A percentile compares a stretch with the other conserved stretches of the same genome.
Evolutionary conservation across 1,140 invertebrate species (phyloP).

Genomic region (Ceratosolen solmsi): DNA sequence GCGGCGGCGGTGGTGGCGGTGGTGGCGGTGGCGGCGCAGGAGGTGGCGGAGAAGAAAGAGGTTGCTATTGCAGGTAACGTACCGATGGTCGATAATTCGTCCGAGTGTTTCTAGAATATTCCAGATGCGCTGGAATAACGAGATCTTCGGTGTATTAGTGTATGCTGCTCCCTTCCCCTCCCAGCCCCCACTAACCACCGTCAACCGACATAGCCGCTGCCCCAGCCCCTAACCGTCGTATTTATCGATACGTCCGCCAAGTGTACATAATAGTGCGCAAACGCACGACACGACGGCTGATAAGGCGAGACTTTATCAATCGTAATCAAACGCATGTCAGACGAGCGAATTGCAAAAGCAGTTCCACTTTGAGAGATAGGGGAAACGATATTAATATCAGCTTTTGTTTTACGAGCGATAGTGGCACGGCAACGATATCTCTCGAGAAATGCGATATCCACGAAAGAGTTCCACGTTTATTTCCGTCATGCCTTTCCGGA

Average conservation of each 20-base stretch:
- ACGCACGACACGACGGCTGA: background rate
- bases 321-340: background rate
- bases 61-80: no score
- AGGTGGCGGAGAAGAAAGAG: no score
- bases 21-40: no score
- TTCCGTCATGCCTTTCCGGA: slow-evolving; percentile 13
- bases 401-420: slow-evolving; percentile 9
- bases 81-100: slow-evolving; percentile 17
- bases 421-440: background rate
- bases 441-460: slow-evolving; percentile 19
- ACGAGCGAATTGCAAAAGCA: background rate
- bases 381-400: slow-evolving; percentile 2
- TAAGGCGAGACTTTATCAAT: slow-evolving; percentile 19
- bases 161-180: no score
- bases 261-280: no score
- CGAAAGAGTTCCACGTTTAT: slow-evolving; percentile 11
- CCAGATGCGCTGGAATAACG: background rate
- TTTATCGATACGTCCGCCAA: no score
- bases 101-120: slow-evolving; percentile 19
- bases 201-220: no score
- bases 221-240: no score
- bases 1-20: no score
- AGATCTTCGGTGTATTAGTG: background rate
- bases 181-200: no score
- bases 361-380: background rate